Evolutionary conservation across 2,888 invertebrate genomes (phyloP).

Genomic region (Drosophila algonquin): DNA sequence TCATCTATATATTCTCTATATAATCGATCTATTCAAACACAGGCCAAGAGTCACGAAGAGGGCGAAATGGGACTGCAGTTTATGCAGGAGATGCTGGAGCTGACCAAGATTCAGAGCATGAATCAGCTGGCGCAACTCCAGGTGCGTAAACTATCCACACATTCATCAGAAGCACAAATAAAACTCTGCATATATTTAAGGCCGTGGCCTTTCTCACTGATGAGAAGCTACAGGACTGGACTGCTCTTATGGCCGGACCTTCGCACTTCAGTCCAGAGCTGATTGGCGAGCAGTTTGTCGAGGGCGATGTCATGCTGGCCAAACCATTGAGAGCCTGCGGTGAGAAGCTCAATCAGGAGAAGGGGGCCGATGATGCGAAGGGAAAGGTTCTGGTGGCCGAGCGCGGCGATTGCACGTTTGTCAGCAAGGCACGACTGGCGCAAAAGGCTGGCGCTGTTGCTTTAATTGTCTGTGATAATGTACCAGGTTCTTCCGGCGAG

Average conservation of each 20-base stretch:
- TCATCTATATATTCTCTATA: background rate
- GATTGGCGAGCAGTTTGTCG: slow-evolving; percentile 86
- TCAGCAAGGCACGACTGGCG: slow-evolving; percentile 94
- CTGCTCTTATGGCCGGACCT: slow-evolving; percentile 90
- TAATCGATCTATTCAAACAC: background rate
- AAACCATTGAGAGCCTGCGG: slow-evolving; percentile 88
- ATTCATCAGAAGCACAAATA: background rate
- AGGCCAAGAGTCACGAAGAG: slow-evolving; percentile 94
- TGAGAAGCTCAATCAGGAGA: slow-evolving; percentile 83
- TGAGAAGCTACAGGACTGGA: slow-evolving; percentile 81
- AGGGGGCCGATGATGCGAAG: slow-evolving; percentile 86
- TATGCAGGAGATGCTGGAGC: slow-evolving; percentile 98
- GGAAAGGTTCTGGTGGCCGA: slow-evolving; percentile 93
- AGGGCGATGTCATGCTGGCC: slow-evolving; percentile 88
- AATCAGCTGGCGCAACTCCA: slow-evolving; percentile 83
- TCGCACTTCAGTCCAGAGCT: slow-evolving; percentile 95
- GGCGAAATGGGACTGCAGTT: slow-evolving; percentile 96
- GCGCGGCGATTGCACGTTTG: slow-evolving; percentile 96
- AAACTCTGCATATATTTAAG: slow-evolving; percentile 56
- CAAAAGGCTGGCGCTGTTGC: slow-evolving; percentile 93
- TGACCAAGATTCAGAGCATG: slow-evolving; percentile 89
- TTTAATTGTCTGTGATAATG: slow-evolving; percentile 94
- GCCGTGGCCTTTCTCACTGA: slow-evolving; percentile 83
- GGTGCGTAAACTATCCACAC: slow-evolving; percentile 59
- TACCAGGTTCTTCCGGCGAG: slow-evolving; percentile 89